These are phyloP conservation scores for Amaurobius ferox DNA, from an alignment of 2,888 invertebrate species.

Conservation along the genomic window DNA sequence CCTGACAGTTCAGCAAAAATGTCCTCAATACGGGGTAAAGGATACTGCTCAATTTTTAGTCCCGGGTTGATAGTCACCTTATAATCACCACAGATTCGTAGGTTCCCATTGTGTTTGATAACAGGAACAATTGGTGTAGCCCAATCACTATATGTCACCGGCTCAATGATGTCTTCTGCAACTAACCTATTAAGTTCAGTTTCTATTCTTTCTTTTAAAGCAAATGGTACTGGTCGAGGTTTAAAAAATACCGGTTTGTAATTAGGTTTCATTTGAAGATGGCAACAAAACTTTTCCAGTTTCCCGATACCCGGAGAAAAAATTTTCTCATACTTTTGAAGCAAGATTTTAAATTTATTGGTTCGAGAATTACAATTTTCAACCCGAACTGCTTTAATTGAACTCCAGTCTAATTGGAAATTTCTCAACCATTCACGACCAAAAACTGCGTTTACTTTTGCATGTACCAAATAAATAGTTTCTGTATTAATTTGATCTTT, in stretches of 20 bases:
- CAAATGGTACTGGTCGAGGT: constrained; percentile 52
- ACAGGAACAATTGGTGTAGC: constrained; percentile 52
- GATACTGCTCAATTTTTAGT: constrained; percentile 75
- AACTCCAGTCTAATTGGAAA: constrained; percentile 50
- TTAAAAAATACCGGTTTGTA: constrained; percentile 53
- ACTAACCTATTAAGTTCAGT: constrained; percentile 46
- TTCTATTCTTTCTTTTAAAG: constrained; percentile 52
- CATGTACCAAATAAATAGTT: constrained; percentile 50
- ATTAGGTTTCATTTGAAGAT: constrained; percentile 52
- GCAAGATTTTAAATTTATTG: constrained; percentile 45
- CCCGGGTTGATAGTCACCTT: constrained; percentile 74
- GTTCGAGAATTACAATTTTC: constrained; percentile 47
- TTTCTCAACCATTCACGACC: constrained; percentile 55
- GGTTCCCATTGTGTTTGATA: constrained; percentile 60
- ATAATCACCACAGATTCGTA: constrained; percentile 77
- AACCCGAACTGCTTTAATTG: constrained; percentile 47
- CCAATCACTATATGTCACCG: constrained; percentile 48
- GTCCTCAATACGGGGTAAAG: constrained; percentile 74
- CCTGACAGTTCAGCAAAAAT: constrained; percentile 75
- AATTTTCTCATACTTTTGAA: constrained; percentile 45
- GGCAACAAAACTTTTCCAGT: constrained; percentile 49
- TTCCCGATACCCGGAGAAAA: constrained; percentile 46
- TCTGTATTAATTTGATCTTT: constrained; percentile 45
- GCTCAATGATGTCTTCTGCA: constrained; percentile 49
- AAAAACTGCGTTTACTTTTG: constrained; percentile 54